phyloP scores from a whole-genome alignment of 2,113 vertebrate species.

The Oncorhynchus masou region DNA sequence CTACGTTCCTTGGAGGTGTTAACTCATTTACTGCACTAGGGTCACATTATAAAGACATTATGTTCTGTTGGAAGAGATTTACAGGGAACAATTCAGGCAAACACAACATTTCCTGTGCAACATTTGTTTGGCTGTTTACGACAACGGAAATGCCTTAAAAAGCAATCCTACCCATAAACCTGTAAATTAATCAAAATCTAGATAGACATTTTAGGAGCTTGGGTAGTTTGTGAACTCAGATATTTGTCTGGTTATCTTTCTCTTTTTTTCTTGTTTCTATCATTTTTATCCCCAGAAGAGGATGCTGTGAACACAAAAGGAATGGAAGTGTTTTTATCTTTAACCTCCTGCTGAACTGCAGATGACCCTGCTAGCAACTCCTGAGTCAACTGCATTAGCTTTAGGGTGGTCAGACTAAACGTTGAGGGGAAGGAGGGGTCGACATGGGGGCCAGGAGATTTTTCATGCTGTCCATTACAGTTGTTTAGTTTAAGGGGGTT shows the following conservation, averaged over 20 bases:
- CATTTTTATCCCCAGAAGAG: constrained; percentile 35
- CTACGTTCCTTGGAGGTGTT: not conserved
- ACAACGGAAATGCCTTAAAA: not conserved
- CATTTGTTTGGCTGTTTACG: not conserved
- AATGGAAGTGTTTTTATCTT: constrained; percentile 58
- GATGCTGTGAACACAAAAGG: constrained; percentile 35
- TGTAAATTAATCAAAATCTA: not conserved
- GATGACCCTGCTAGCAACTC: constrained; percentile 60
- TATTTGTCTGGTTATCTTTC: not conserved
- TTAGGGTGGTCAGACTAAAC: constrained; percentile 63
- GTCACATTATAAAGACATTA: not conserved
- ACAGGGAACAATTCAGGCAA: not conserved
- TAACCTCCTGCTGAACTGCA: constrained; percentile 71
- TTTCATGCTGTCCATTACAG: constrained; percentile 68
- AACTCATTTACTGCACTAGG: not conserved
- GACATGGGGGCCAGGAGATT: constrained; percentile 24
- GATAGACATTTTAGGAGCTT: too few species aligned
- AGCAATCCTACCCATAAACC: not conserved
- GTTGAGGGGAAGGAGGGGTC: constrained; percentile 13
- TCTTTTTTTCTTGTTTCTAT: not conserved
- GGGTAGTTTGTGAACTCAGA: not conserved
- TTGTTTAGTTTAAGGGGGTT: constrained; percentile 65
- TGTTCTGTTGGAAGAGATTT: not conserved
- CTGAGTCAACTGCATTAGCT: constrained; percentile 73
- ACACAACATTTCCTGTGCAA: not conserved